Evolutionary conservation across 2,888 invertebrate genomes (phyloP).

Genomic region (Microctonus hyperodae): DNA sequence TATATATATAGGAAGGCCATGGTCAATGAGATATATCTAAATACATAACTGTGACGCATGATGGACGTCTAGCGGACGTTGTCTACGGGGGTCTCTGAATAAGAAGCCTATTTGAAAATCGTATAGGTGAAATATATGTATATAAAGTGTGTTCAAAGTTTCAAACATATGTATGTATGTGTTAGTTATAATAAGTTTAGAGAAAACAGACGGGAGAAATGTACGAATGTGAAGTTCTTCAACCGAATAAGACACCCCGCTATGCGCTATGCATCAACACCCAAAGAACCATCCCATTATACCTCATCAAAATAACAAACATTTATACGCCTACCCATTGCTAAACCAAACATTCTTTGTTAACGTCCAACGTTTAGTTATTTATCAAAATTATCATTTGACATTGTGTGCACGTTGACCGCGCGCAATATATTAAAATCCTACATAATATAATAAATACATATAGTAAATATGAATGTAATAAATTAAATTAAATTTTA

Average conservation of each 20-base stretch:
- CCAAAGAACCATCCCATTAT: slow-evolving; percentile 60
- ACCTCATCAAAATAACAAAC: slow-evolving; percentile 62
- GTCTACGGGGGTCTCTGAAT: slow-evolving; percentile 53
- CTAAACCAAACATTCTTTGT: slow-evolving; percentile 62
- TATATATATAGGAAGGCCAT: slow-evolving; percentile 18
- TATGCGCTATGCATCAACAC: slow-evolving; percentile 63
- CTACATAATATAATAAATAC: no score
- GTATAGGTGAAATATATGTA: not conserved
- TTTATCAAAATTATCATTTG: slow-evolving; percentile 57
- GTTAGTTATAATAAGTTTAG: no score
- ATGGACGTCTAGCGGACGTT: slow-evolving; percentile 60
- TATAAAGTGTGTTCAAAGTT: not conserved
- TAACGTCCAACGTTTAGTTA: slow-evolving; percentile 53
- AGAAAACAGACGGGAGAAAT: not conserved
- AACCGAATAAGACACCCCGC: slow-evolving; percentile 54
- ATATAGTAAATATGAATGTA: no score
- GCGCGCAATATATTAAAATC: no score
- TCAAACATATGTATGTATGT: not conserved
- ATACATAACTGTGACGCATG: slow-evolving; percentile 60
- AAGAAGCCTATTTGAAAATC: slow-evolving; percentile 26
- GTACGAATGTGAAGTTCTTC: slow-evolving; percentile 41
- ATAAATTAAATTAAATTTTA: no score
- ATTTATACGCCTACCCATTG: slow-evolving; percentile 52
- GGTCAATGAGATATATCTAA: slow-evolving; percentile 58
- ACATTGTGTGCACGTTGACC: not conserved